Base-by-base conservation (phyloP, 2,888 invertebrate species). In the Sinopyrophorus schimmeli region DNA sequence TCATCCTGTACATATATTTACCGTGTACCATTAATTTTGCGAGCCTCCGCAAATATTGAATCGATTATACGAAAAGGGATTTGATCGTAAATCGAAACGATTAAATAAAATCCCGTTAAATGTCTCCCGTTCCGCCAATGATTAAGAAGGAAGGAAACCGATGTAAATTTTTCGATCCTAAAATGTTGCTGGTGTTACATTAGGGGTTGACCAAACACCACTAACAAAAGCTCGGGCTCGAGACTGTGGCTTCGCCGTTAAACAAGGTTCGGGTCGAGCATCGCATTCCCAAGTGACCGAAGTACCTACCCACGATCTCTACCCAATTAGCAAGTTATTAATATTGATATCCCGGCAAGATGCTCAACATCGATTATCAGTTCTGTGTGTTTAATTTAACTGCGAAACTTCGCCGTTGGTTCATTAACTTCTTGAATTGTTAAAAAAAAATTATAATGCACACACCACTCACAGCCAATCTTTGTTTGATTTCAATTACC, bases 241-340 rank as follows among this genome's bases (percentile, higher is more conserved):
- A 21, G 11, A 30, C 17, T 41, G 41, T 32, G 43, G 43, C 21
- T 24, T 10, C 9, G 40, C 15, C 26, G 40, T 40, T 47, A 47
- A 47, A 30, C 47, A 37, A 38, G 37, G 38, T 44, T 38, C 27
- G 34, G 32, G 17, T 32, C 32, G 34, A 47, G 21, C 34, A 31
- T 40, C 24, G 32, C 47, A 47, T 47, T 47, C 47, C 40, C 47
- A 40, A 47, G 47, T 40, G 47, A 40, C 47, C 47, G 37, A 39
- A 39, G 34, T 34, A 47, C 30, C 47, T 40, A 27, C 46, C 21
- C 39, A 40, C 39, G 17, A 40, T 47, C 39, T 47, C 39, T 34
- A 47, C 30, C 39, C 47, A 47, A 47, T 47, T 47, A 47, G 32
- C 47, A 47, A 39, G 26, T 47, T 47, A 47, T 47, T 47, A 47